Evolutionary conservation across 2,797 vertebrate genomes (phyloP), one percentile per base, ranked within the genome.

Genomic region (Lepilemur ruficaudatus): DNA sequence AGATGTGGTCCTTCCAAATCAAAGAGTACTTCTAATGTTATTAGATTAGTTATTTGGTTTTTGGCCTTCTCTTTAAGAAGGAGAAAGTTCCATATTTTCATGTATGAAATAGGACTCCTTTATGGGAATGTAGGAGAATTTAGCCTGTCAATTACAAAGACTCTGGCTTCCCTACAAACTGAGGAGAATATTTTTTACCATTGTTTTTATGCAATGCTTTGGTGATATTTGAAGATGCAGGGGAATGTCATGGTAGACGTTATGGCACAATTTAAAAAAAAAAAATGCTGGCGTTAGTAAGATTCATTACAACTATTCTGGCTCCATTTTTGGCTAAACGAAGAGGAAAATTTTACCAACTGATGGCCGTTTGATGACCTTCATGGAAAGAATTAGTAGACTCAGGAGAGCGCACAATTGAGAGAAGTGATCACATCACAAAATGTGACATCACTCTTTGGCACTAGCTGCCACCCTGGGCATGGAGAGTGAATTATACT

Each of bases 11-110:
- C 83, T 97, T 98, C 96, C 89, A 97, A 98, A 96, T 93, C 96
- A 98, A 98, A 98, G 75, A 98, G 65, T 78, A 89, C 43, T 96
- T 98, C 81, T 95, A 92, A 92, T 95, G 85, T 93, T 97, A 46
- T 88, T 94, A 85, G 59, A 73, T 79, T 94, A 25, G 20, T 79
- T 96, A 81, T 98, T 83, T 91, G 57, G 35, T 46, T 91, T 81
- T 67, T 86, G 59, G 72, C 70, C 75, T 94, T 89, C 90, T 96
- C 67, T 97, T 57, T 50, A 63, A 89, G 75, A 96, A 78, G 79
- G 82, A 97, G 87, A 84, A 93, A 97, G 43, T 32, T 95, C 59
- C 69, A 48, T 92, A 78, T 75, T 96, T 92, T 97, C 88, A 81
- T 79, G 73, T 52, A 67, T 78, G 73, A 97, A 97, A 94, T 97